Percentiles rank a stretch among this genome's conserved stretches.
Evolutionary conservation across 2,113 vertebrate species (phyloP).

Genomic region (Bagarius yarrelli): DNA sequence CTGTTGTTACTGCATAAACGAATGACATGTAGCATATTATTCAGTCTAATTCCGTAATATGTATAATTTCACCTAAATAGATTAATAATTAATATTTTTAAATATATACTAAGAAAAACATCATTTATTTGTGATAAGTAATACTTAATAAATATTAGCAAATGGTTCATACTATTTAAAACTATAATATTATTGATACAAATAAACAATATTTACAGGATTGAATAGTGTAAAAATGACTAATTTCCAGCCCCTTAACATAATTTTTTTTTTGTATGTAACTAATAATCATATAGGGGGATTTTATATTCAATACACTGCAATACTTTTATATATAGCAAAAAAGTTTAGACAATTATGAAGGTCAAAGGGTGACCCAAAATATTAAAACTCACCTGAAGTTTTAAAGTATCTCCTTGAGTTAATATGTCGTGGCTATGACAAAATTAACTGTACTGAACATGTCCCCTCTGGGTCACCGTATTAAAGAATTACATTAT

Average conservation of each 20-base stretch:
- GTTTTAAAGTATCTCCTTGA: background rate
- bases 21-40: background rate
- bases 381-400: background rate
- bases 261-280: conserved; percentile 12
- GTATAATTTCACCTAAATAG: background rate
- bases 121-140: background rate
- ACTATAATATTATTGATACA: no score
- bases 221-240: background rate
- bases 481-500: no score
- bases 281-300: background rate
- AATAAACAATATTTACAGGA: background rate
- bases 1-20: background rate
- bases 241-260: background rate
- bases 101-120: background rate
- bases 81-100: background rate
- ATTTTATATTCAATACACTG: background rate
- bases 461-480: no score
- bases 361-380: background rate
- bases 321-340: background rate
- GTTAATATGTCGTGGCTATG: no score
- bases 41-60: background rate
- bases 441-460: no score
- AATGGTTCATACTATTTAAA: no score
- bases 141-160: no score
- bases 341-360: background rate